Evolutionary conservation across 2,888 invertebrate species (phyloP).

Genomic region (Podabrus alpinus): DNA sequence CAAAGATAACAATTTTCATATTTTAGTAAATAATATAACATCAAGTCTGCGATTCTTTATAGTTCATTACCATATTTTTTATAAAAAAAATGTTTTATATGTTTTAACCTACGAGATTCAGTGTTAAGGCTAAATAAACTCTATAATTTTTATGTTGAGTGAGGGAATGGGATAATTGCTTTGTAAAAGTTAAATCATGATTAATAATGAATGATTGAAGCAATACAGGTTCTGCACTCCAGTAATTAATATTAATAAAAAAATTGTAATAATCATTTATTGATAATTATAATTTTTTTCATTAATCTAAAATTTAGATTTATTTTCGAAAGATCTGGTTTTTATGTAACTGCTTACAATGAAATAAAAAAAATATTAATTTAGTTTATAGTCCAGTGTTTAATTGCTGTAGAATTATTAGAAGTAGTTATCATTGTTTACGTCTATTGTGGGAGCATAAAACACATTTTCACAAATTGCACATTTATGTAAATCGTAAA

Average conservation of each 20-base stretch:
- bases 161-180: neutral
- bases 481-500: neutral
- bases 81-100: neutral
- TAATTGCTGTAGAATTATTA: neutral
- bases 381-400: neutral
- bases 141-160: neutral
- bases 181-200: neutral
- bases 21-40: neutral
- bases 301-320: neutral
- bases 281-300: neutral
- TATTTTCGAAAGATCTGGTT: neutral
- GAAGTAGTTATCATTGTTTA: neutral
- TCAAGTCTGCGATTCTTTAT: neutral
- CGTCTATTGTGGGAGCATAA: neutral
- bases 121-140: neutral
- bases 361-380: neutral
- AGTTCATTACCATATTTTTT: neutral
- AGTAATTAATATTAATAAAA: neutral
- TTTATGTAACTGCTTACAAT: neutral
- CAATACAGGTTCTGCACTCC: neutral
- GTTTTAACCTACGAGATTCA: neutral
- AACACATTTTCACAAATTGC: neutral
- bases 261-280: neutral
- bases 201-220: neutral
- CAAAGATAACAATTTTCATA: neutral